Evolutionary conservation across 2,113 vertebrate species (phyloP).

Genomic region (Neotragus moschatus): DNA sequence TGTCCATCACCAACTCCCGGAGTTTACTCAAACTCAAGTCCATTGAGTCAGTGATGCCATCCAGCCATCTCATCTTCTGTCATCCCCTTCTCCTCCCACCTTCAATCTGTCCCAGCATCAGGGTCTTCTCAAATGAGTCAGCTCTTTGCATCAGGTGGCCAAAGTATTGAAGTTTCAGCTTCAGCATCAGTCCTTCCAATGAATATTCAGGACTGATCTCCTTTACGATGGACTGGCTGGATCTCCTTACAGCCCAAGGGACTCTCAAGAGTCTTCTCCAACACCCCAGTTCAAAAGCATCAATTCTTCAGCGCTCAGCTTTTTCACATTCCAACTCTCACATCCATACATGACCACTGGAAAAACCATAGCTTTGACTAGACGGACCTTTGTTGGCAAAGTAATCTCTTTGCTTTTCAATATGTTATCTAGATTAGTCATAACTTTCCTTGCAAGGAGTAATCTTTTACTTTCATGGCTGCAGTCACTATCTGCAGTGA

Average conservation of each 20-base stretch:
- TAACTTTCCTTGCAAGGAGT: neutral
- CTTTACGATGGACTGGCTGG: neutral
- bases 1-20: neutral
- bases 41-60: neutral
- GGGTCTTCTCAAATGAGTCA: neutral
- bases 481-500: neutral
- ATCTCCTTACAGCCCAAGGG: neutral
- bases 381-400: neutral
- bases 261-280: neutral
- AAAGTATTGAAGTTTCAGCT: neutral
- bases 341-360: neutral
- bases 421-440: rapidly evolving
- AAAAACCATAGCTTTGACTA: neutral
- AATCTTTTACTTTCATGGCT: neutral
- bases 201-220: neutral
- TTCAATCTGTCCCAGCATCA: neutral
- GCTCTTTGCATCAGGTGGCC: neutral
- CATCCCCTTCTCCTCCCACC: rapidly evolving
- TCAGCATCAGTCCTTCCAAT: neutral
- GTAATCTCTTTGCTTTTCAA: neutral
- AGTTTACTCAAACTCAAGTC: neutral
- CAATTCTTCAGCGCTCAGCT: rapidly evolving
- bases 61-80: neutral
- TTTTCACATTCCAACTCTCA: neutral
- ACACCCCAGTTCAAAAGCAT: neutral